Conservation (phyloP, 1,140 invertebrate species). For the Oscheius sp. region DNA sequence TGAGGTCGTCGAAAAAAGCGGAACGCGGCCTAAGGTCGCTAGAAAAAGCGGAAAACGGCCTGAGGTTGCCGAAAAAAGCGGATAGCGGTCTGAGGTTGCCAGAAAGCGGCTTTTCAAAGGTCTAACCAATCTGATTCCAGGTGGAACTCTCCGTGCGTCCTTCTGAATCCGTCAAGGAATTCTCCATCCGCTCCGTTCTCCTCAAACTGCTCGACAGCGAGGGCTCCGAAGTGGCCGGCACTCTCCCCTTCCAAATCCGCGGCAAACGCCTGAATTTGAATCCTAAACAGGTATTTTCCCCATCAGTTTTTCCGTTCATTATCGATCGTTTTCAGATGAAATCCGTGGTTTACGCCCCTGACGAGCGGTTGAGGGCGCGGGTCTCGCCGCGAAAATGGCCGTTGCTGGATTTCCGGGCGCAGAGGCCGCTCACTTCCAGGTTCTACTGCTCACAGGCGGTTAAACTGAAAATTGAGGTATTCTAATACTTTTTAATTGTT, state of each 20-base stretch:
- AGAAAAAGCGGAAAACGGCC: too few relatives aligned
- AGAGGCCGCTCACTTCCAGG: background rate
- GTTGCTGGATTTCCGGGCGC: background rate
- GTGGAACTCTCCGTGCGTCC: too few relatives aligned
- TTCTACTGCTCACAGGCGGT: conserved; percentile 7
- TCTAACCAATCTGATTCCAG: too few relatives aligned
- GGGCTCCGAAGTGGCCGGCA: background rate
- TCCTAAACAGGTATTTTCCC: background rate
- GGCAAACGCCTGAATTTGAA: background rate
- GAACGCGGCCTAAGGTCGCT: too few relatives aligned
- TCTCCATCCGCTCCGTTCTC: background rate
- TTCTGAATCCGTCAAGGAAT: background rate
- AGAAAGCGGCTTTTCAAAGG: too few relatives aligned
- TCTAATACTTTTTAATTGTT: background rate
- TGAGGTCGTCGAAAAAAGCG: too few relatives aligned
- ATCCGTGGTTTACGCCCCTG: background rate
- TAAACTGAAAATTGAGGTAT: conserved; percentile 8
- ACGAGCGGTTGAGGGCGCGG: background rate
- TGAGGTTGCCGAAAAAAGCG: too few relatives aligned
- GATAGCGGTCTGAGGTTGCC: too few relatives aligned
- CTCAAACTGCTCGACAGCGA: background rate
- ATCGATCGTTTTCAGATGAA: conserved; percentile 13
- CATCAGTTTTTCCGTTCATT: background rate
- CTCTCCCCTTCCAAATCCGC: background rate
- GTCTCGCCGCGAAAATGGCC: background rate